These are phyloP conservation scores for Cepaea nemoralis DNA, from an alignment of 1,140 invertebrate genomes.

Conservation along the genomic window DNA sequence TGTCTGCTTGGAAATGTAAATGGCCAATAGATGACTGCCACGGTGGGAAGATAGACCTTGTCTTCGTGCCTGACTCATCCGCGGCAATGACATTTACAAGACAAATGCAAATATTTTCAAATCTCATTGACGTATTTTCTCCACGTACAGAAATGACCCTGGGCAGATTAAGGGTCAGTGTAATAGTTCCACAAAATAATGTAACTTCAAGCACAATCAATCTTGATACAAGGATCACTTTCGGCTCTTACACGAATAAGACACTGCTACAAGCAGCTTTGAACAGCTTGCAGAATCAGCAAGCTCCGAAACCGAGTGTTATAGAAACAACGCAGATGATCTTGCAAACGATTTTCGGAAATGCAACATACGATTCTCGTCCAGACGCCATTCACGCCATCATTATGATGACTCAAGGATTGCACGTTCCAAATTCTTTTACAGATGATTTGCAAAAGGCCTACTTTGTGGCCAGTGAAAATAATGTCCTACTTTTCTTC, in stretches of 20 bases:
- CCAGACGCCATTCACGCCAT: not conserved
- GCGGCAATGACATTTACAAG: not conserved
- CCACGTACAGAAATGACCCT: not conserved
- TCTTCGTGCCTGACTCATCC: not conserved
- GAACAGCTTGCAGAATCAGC: not conserved
- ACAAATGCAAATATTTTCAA: not conserved
- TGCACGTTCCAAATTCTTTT: not conserved
- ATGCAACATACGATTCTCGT: not conserved
- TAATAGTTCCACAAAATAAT: not conserved
- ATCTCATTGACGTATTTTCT: not conserved
- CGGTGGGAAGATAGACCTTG: not conserved
- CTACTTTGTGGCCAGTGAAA: not conserved
- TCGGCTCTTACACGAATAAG: not conserved
- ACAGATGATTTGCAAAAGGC: not conserved
- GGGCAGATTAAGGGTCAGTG: not conserved
- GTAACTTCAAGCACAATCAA: not conserved
- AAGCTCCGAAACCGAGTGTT: not conserved
- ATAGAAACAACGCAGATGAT: not conserved
- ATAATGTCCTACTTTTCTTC: not conserved
- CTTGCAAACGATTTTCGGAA: not conserved
- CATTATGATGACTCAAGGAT: not conserved
- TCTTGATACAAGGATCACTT: not conserved
- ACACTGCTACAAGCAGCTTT: not conserved
- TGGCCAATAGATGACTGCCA: conserved; percentile 15
- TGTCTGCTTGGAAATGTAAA: not conserved